Evolutionary conservation across 2,888 invertebrate species (phyloP), one percentile per base, ranked within the genome.

Genomic region (Acrocyrtus sp.): DNA sequence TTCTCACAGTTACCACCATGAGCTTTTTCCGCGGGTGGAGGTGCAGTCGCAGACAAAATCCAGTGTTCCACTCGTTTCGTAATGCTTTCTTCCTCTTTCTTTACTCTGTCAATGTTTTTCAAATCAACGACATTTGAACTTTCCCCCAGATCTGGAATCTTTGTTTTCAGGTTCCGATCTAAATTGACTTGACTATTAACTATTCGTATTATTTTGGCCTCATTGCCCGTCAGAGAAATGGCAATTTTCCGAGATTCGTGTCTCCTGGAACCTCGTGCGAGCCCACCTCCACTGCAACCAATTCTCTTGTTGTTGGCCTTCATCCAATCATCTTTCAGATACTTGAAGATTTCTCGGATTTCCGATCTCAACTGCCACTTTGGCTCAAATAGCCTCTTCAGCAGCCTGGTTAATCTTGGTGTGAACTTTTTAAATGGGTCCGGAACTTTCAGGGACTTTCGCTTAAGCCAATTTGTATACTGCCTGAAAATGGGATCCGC

Each of bases 321-420:
- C 1, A 74, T 85, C 89, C 89, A 89, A 15, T 86, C 84, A 82
- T 89, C 89, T 80, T 88, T 88, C 82, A 88, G 84, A 81, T 89
- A 89, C 80, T 89, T 89, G 80, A 83, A 85, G 27, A 89, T 85
- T 82, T 89, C 89, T 15, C 87, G 87, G 3, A 88, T 86, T 74
- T 87, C 86, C 68, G 88, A 87, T 17, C 91, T 86, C 79, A 89
- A 88, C 57, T 89, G 89, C 0, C 88, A 86, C 81, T 90, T 89
- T 77, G 90, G 89, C 69, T 91, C 91, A 74, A 92, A 86, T 57
- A 90, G 87, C 81, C 90, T 88, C 68, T 91, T 87, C 82, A 92
- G 90, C 81, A 91, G 88, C 77, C 92, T 86, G 82, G 91, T 86
- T 10, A 91, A 82, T 24, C 91, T 86, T 0, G 91, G 89, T 0